phyloP scores from a whole-genome alignment of 2,888 invertebrate genomes.

The Philereme vetulata region DNA sequence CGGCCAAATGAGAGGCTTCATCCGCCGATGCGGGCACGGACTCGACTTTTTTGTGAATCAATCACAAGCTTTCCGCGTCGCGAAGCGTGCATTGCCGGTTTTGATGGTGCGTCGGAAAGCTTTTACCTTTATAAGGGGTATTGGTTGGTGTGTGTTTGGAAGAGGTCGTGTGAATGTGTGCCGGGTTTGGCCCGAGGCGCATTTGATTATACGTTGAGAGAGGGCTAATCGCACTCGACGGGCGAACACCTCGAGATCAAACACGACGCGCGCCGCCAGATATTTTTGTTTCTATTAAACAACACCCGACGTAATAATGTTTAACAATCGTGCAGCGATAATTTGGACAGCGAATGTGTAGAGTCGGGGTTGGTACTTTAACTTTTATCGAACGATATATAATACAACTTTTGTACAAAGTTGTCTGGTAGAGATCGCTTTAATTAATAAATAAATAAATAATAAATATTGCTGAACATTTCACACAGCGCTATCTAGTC shows the following conservation, averaged over 20 bases:
- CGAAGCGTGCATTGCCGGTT: slow-evolving; percentile 39
- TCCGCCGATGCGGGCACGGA: slow-evolving; percentile 72
- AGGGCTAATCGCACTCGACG: slow-evolving; percentile 83
- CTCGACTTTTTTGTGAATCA: slow-evolving; percentile 59
- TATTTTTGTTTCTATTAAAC: slow-evolving; percentile 85
- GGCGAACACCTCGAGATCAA: slow-evolving; percentile 84
- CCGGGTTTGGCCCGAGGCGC: slow-evolving; percentile 73
- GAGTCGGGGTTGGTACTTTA: slow-evolving; percentile 44
- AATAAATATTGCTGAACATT: no score
- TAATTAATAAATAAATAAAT: no score
- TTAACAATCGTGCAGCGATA: slow-evolving; percentile 84
- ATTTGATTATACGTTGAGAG: slow-evolving; percentile 84
- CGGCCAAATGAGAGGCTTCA: slow-evolving; percentile 83
- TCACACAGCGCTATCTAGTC: no score
- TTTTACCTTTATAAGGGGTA: slow-evolving; percentile 31
- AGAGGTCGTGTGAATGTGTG: slow-evolving; percentile 40
- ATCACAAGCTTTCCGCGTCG: slow-evolving; percentile 23
- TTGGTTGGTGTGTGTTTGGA: slow-evolving; percentile 44
- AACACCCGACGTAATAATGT: slow-evolving; percentile 84
- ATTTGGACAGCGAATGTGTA: slow-evolving; percentile 64
- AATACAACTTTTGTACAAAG: no score
- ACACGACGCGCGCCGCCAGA: slow-evolving; percentile 84
- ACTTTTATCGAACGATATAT: no score
- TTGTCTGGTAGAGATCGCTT: no score
- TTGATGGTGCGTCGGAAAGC: slow-evolving; percentile 1